These are phyloP conservation scores for Monopis laevigella DNA, from an alignment of 2,888 invertebrate genomes.

Conservation along the genomic window DNA sequence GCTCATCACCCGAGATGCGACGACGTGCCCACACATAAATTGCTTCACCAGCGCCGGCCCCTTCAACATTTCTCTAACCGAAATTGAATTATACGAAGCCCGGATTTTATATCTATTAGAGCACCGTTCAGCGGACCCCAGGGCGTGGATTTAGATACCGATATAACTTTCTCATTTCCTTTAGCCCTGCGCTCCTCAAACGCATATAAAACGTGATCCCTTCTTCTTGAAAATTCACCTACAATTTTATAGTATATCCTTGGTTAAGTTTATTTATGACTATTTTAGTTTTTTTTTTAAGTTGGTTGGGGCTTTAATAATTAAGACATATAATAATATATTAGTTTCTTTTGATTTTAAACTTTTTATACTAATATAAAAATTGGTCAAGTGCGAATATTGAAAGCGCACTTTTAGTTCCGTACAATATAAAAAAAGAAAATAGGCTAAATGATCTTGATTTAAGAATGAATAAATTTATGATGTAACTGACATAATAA, in stretches of 20 bases:
- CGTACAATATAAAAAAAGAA: too few relatives aligned
- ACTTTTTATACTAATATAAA: too few relatives aligned
- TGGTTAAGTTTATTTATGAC: conserved; percentile 1
- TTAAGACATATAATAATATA: too few relatives aligned
- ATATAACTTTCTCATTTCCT: conserved; percentile 65
- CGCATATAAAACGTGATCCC: conserved; percentile 36
- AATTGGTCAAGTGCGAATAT: too few relatives aligned
- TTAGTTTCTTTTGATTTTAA: too few relatives aligned
- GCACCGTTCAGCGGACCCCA: conserved; percentile 48
- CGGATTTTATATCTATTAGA: conserved; percentile 60
- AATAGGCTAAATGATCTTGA: too few relatives aligned
- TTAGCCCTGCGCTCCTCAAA: conserved; percentile 20
- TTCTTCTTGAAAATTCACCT: conserved; percentile 18
- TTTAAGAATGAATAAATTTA: too few relatives aligned
- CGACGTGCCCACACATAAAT: conserved; percentile 43
- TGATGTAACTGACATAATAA: too few relatives aligned
- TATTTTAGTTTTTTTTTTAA: neutral
- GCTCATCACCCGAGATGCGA: conserved; percentile 11
- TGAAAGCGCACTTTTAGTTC: too few relatives aligned
- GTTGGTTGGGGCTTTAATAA: neutral
- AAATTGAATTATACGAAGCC: conserved; percentile 58
- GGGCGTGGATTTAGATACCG: conserved; percentile 56
- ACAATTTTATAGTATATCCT: neutral
- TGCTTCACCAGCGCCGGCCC: conserved; percentile 26
- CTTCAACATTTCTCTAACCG: conserved; percentile 31